Evolutionary conservation across 2,113 vertebrate species (phyloP).

Genomic region (Otis tarda): DNA sequence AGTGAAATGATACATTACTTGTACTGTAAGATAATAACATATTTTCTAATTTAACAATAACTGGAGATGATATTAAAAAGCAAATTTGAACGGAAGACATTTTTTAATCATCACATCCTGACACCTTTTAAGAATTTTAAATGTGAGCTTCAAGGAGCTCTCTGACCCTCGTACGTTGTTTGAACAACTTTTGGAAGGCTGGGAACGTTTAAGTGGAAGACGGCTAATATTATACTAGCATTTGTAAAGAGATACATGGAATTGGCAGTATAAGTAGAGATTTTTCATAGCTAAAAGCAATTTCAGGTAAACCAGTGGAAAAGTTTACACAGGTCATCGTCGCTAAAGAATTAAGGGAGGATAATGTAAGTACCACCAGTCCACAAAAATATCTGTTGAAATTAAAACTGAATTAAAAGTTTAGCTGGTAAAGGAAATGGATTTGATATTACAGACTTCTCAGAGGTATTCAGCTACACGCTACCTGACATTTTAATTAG

Average conservation of each 20-base stretch:
- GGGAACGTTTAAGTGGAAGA: not conserved
- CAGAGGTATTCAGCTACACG: slow-evolving; percentile 1
- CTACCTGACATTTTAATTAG: slow-evolving; percentile 50
- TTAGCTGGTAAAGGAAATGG: slow-evolving; percentile 23
- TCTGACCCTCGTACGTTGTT: not conserved
- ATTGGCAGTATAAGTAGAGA: not conserved
- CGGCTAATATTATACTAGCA: not conserved
- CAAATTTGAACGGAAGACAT: not conserved
- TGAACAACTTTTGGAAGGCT: not conserved
- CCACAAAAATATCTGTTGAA: not conserved
- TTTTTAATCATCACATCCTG: not conserved
- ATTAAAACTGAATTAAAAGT: slow-evolving; percentile 35
- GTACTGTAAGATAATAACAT: not conserved
- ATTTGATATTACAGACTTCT: slow-evolving; percentile 14
- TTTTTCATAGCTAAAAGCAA: not conserved
- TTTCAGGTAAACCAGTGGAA: not conserved
- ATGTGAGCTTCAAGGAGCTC: not conserved
- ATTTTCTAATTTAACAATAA: not conserved
- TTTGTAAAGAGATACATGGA: not conserved
- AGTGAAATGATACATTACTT: not conserved
- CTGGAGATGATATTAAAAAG: not conserved
- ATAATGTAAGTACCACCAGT: not conserved
- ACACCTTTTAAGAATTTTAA: not conserved
- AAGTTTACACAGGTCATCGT: not conserved
- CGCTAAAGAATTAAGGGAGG: not conserved